Evolutionary conservation across 2,888 invertebrate genomes (phyloP).

Genomic region (Eristalinus aeneus): DNA sequence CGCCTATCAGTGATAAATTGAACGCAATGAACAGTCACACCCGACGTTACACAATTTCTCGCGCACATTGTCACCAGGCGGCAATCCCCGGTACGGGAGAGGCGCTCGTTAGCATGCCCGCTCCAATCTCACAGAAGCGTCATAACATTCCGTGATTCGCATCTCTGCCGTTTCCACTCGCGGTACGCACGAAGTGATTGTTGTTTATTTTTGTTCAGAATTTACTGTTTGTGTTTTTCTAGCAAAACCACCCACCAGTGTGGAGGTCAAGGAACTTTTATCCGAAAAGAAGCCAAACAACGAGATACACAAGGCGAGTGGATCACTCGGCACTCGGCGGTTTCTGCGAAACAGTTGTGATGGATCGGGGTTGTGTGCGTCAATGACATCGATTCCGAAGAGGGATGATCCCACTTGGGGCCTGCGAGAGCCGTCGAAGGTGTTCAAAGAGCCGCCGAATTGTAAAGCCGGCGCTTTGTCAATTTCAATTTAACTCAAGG

Average conservation of each 20-base stretch:
- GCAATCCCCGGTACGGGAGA: background rate
- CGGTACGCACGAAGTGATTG: background rate
- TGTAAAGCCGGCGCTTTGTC: background rate
- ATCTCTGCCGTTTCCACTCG: background rate
- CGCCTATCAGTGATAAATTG: background rate
- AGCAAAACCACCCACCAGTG: background rate
- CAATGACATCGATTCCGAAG: background rate
- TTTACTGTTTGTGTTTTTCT: background rate
- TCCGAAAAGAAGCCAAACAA: background rate
- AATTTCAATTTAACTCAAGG: background rate
- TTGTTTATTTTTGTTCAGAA: background rate
- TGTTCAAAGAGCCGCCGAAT: background rate
- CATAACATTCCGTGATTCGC: background rate
- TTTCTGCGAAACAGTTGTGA: background rate
- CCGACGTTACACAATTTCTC: background rate
- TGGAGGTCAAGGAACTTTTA: background rate
- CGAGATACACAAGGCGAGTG: background rate
- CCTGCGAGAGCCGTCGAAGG: background rate
- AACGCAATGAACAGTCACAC: background rate
- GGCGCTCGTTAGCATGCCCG: background rate
- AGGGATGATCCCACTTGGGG: background rate
- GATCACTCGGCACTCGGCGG: background rate
- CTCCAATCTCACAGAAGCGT: background rate
- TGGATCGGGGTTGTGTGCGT: background rate
- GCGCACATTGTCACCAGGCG: background rate